phyloP scores from a whole-genome alignment of 2,113 vertebrate species.

The Bufo gargarizans region DNA sequence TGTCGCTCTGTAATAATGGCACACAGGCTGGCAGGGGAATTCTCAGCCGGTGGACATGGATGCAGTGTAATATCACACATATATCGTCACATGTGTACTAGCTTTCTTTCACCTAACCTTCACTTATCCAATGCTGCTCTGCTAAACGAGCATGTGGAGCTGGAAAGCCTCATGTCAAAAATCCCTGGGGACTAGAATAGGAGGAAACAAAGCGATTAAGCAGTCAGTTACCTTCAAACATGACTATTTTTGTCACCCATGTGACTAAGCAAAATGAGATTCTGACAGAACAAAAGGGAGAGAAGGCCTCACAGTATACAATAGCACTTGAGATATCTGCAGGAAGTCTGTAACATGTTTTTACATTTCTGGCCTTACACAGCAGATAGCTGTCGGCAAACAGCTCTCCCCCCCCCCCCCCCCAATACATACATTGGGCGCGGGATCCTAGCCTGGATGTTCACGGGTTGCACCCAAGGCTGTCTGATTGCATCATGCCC shows the following conservation, averaged over 20 bases:
- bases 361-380: too few relatives aligned
- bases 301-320: too few relatives aligned
- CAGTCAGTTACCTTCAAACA: neutral
- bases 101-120: neutral
- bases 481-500: too few relatives aligned
- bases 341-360: too few relatives aligned
- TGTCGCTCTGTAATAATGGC: neutral
- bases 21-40: neutral
- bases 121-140: neutral
- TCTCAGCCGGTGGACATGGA: too few relatives aligned
- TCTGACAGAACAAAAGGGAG: neutral
- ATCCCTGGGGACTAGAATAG: neutral
- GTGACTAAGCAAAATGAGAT: neutral
- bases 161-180: neutral
- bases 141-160: neutral
- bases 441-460: too few relatives aligned
- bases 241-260: neutral
- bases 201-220: neutral
- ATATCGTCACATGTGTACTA: neutral
- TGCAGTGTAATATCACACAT: neutral
- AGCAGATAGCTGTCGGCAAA: too few relatives aligned
- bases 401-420: too few relatives aligned
- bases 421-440: too few relatives aligned
- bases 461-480: too few relatives aligned
- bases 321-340: too few relatives aligned